Base-by-base conservation (phyloP, 2,113 vertebrate genomes). In the Chamaetylas fuelleborni region DNA sequence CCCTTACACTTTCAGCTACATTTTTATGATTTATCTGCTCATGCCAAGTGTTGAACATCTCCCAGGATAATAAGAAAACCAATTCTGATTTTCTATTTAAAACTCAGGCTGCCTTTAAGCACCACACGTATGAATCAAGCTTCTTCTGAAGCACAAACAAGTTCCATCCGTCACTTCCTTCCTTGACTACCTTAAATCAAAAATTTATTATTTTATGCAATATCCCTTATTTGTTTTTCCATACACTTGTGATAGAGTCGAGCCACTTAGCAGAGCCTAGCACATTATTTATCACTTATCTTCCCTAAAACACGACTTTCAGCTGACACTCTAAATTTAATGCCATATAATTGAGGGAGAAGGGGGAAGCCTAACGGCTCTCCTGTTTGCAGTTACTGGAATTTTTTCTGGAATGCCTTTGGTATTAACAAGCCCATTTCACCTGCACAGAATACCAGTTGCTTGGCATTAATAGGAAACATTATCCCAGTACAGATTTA, bases 141-240 rank as follows among this genome's bases (percentile, higher is more conserved):
- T 64, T 57, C 74, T 93, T 88, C 83, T 67, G 81, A 81, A 78
- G 47, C 80, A 91, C 54, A 81, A 90, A 90, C 19, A 12, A 51
- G 34, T 81, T 91, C 72, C 9, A 24, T 81, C 64, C 56, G 56
- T 93, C 72, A n/a, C 33, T 93, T 93, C 69, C 69, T 95, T 81
- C 64, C 9, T 2, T 78, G 38, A 70, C 79, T 86, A 43, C 60
- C 42, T 92, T 86, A 81, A 88, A 90, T 86, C 9, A 88, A 95
- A 90, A 92, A 58, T 54, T 22, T 51, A 86, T 95, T 83, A 54
- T 92, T 97, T 86, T 47, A 81, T 86, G 60, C 67, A 81, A 74
- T 88, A 90, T 70, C 77, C 83, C 50, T 69, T 88, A 81, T 95
- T 96, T 94, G 88, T 73, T 97, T 94, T 96, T 86, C 92, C 92